Evolutionary conservation across 2,797 vertebrate species (phyloP).

Genomic region (Crocidura indochinensis): DNA sequence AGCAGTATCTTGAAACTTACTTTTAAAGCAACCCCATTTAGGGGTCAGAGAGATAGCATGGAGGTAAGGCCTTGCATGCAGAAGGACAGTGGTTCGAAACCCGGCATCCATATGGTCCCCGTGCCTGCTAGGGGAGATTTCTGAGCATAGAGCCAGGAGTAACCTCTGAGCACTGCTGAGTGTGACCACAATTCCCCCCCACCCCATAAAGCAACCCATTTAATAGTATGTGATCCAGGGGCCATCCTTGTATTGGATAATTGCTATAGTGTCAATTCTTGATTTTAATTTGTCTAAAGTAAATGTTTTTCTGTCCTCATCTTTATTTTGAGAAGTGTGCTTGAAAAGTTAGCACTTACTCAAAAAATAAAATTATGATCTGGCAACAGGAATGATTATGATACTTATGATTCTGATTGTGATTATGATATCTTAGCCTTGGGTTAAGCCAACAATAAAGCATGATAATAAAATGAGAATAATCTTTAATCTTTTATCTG

Average conservation of each 20-base stretch:
- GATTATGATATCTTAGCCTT: conserved; percentile 5
- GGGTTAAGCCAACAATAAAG: background rate
- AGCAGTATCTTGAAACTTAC: background rate
- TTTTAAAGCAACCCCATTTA: no score
- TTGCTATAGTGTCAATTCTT: background rate
- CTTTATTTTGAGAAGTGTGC: conserved; percentile 23
- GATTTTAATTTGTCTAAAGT: conserved; percentile 28
- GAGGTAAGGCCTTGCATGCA: no score
- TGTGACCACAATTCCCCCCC: no score
- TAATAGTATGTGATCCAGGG: rapidly evolving
- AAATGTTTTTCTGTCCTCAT: background rate
- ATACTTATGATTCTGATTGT: no score
- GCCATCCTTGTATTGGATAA: background rate
- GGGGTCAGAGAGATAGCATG: no score
- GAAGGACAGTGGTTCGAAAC: no score
- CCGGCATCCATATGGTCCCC: no score
- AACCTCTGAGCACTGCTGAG: no score
- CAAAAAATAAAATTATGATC: conserved; percentile 23
- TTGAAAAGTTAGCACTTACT: conserved; percentile 33
- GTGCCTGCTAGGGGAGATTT: no score
- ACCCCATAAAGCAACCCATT: background rate
- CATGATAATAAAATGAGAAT: conserved; percentile 34
- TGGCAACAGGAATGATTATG: background rate
- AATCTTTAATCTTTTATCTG: background rate
- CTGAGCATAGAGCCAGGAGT: no score